A percentile compares a stretch with the other conserved stretches of the same genome.
phyloP scores from a whole-genome alignment of 2,113 vertebrate species.

The Pterocles orientalis region DNA sequence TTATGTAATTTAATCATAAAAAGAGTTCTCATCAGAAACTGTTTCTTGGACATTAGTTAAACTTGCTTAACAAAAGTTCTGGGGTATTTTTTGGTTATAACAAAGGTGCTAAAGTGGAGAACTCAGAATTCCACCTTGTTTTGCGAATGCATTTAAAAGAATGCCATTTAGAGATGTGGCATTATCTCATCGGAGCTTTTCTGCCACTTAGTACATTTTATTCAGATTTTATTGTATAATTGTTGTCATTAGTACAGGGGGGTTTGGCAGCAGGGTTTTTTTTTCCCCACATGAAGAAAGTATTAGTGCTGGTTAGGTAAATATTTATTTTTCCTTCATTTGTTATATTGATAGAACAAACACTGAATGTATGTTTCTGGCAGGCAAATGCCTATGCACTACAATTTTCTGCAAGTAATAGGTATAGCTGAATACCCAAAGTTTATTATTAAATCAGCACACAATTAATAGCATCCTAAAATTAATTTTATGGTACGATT shows the following conservation, averaged over 20 bases:
- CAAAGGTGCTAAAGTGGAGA: not conserved
- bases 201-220: not conserved
- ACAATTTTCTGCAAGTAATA: not conserved
- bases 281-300: not conserved
- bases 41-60: not conserved
- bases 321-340: slow-evolving; percentile 1
- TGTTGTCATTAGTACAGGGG: not conserved
- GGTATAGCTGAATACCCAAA: not conserved
- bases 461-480: not conserved
- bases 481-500: not conserved
- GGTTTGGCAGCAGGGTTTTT: not conserved
- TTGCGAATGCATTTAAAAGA: not conserved
- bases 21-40: not conserved
- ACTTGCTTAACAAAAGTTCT: not conserved
- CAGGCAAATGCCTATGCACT: not conserved
- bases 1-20: not conserved
- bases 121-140: not conserved
- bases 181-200: not conserved
- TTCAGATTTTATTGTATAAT: not conserved
- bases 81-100: not conserved
- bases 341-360: slow-evolving; percentile 1
- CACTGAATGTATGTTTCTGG: not conserved
- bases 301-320: not conserved
- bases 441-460: not conserved
- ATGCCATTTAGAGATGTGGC: not conserved